A percentile compares a stretch with the other conserved stretches of the same genome.
These are phyloP conservation scores for Liparis tanakae DNA, from an alignment of 2,797 vertebrate genomes.

Conservation along the genomic window DNA sequence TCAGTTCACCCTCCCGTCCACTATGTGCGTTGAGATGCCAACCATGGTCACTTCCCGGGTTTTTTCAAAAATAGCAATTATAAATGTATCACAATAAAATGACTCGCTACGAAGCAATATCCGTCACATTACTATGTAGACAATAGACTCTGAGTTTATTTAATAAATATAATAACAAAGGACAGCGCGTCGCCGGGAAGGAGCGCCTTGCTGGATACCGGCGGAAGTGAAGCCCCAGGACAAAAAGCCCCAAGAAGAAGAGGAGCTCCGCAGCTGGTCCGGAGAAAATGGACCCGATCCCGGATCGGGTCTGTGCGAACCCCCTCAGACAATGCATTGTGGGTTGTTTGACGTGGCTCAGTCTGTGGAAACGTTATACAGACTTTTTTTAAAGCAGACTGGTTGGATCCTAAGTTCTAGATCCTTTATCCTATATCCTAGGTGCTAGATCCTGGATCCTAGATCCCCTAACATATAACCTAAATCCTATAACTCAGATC, in stretches of 20 bases:
- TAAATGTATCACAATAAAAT: background rate
- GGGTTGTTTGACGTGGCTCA: background rate
- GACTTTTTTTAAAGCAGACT: background rate
- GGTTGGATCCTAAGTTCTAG: background rate
- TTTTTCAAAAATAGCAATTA: background rate
- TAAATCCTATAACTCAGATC: too few relatives aligned
- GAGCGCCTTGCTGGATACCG: conserved; percentile 47
- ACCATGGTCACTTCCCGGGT: rapidly evolving
- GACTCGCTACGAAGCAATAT: background rate
- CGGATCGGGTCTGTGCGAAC: conserved; percentile 65
- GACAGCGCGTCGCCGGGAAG: background rate
- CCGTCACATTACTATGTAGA: background rate
- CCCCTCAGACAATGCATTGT: background rate
- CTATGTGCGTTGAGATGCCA: conserved; percentile 15
- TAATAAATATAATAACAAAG: too few relatives aligned
- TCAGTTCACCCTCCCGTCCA: conserved; percentile 24
- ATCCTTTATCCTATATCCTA: too few relatives aligned
- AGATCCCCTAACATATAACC: too few relatives aligned
- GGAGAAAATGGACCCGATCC: conserved; percentile 74
- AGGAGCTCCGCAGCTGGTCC: conserved; percentile 76
- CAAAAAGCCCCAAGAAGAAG: conserved; percentile 79
- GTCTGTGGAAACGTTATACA: background rate
- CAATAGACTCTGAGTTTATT: background rate
- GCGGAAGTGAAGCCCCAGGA: conserved; percentile 16
- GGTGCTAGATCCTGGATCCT: too few relatives aligned